Percentiles rank a stretch among this genome's conserved stretches.
These are phyloP conservation scores for Proteles cristata DNA, from an alignment of 2,113 vertebrate genomes.

Conservation along the genomic window DNA sequence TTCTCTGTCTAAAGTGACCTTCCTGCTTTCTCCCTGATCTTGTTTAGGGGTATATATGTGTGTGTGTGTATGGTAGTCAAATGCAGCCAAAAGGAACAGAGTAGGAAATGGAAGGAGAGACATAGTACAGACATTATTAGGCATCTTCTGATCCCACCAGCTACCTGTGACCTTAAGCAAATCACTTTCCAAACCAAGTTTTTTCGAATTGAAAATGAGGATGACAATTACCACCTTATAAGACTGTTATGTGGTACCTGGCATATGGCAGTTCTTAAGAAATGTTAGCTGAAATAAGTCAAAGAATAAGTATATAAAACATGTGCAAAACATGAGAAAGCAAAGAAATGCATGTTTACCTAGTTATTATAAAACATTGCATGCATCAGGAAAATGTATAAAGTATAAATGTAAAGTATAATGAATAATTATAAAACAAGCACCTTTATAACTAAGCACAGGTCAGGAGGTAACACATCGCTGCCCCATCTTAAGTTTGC, in stretches of 20 bases:
- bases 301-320: slow-evolving; percentile 12
- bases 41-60: neutral
- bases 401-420: neutral
- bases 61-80: neutral
- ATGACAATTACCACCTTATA: neutral
- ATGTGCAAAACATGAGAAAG: slow-evolving; percentile 25
- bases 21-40: neutral
- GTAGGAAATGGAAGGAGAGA: neutral
- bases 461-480: neutral
- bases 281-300: slow-evolving; percentile 25
- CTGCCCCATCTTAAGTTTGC: neutral
- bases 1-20: neutral
- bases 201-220: neutral
- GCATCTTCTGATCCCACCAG: neutral
- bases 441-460: neutral
- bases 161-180: neutral
- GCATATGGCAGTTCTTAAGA: neutral
- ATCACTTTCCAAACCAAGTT: neutral
- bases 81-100: neutral
- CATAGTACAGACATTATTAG: neutral
- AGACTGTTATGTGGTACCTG: neutral
- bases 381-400: slow-evolving; percentile 1
- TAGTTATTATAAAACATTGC: neutral
- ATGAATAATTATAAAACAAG: slow-evolving; percentile 43
- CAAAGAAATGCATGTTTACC: neutral